Conservation (phyloP, 2,113 vertebrate genomes). For the Leptobrachium ailaonicum region DNA sequence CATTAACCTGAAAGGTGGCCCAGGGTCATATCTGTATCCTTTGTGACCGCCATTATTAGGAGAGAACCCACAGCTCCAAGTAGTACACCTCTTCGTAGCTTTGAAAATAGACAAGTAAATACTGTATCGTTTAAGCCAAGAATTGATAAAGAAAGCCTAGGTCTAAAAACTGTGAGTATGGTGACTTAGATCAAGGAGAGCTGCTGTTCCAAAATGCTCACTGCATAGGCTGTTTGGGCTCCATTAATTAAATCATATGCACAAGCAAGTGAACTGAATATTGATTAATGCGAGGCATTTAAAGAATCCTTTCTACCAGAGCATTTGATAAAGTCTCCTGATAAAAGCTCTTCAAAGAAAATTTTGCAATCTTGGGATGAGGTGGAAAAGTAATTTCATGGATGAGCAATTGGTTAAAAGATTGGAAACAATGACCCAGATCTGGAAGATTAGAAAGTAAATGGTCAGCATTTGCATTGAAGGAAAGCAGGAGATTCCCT, state of each 20-base stretch:
- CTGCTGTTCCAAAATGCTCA: no score
- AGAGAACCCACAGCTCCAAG: no score
- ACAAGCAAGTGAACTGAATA: not conserved
- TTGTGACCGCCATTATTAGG: no score
- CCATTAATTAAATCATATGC: not conserved
- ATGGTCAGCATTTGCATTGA: slow-evolving; percentile 9
- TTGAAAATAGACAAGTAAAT: no score
- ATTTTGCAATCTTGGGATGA: not conserved
- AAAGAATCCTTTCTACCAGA: not conserved
- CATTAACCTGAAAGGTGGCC: no score
- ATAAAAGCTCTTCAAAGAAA: slow-evolving; percentile 1
- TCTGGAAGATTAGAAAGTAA: slow-evolving; percentile 27
- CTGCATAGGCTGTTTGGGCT: not conserved
- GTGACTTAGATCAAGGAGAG: no score
- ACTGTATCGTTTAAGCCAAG: no score
- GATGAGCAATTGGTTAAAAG: slow-evolving; percentile 26
- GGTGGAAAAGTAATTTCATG: slow-evolving; percentile 39
- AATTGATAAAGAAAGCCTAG: no score
- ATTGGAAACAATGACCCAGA: slow-evolving; percentile 23
- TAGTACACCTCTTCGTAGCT: no score
- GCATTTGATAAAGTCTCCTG: not conserved
- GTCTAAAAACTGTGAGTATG: no score
- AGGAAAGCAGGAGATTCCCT: not conserved
- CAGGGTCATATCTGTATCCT: no score
- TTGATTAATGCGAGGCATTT: not conserved